A percentile compares a stretch with the other conserved stretches of the same genome.
Evolutionary conservation across 2,797 vertebrate genomes (phyloP).

Genomic region (Nyctalus aviator): DNA sequence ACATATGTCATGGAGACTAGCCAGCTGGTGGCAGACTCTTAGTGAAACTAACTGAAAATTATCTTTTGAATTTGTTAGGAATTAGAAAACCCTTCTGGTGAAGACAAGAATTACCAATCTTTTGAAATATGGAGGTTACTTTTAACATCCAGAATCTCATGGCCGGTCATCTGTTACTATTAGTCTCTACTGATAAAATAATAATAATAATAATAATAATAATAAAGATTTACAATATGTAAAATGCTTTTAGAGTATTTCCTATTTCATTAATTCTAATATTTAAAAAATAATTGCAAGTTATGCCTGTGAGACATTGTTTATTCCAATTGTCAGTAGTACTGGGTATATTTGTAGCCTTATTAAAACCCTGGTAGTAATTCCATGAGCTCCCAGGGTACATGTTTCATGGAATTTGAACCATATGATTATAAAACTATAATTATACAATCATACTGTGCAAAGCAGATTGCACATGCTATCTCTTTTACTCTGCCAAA

Average conservation of each 20-base stretch:
- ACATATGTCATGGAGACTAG: background rate
- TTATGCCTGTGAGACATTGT: background rate
- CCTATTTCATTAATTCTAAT: background rate
- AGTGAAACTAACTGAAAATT: background rate
- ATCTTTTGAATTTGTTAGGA: conserved; percentile 18
- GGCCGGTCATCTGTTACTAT: background rate
- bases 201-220: conserved; percentile 21
- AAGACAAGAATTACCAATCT: background rate
- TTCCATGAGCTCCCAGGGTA: background rate
- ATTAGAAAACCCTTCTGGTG: background rate
- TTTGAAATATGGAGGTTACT: conserved; percentile 1
- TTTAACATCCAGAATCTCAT: background rate
- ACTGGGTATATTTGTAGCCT: background rate
- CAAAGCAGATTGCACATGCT: background rate
- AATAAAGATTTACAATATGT: background rate
- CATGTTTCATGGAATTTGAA: conserved; percentile 16
- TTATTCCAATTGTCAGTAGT: background rate
- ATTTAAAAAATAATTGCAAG: background rate
- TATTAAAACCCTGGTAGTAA: background rate
- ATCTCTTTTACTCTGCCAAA: background rate
- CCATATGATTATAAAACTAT: conserved; percentile 14
- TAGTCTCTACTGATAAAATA: background rate
- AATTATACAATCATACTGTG: background rate
- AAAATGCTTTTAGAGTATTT: conserved; percentile 7
- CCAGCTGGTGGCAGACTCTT: background rate